Evolutionary conservation across 2,113 vertebrate species (phyloP).

Genomic region (Tichodroma muraria): DNA sequence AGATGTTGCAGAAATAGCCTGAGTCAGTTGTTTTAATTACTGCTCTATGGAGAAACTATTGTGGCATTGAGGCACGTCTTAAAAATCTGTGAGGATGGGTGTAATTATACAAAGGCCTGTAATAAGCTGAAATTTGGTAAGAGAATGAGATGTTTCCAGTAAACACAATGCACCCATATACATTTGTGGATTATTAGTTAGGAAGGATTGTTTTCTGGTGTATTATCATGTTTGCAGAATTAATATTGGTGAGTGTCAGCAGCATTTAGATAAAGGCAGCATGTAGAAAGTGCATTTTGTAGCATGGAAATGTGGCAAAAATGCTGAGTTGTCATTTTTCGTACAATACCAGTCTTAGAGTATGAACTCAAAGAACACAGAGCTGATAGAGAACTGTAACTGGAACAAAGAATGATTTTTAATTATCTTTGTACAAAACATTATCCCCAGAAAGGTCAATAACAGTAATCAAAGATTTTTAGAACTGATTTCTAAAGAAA

Average conservation of each 20-base stretch:
- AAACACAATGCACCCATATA: background rate
- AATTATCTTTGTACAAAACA: background rate
- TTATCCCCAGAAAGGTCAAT: background rate
- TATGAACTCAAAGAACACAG: background rate
- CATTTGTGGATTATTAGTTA: background rate
- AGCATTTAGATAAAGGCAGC: background rate
- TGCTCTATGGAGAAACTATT: background rate
- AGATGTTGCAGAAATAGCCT: background rate
- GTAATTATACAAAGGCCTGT: background rate
- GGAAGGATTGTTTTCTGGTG: background rate
- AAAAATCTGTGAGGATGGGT: background rate
- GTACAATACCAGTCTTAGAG: background rate
- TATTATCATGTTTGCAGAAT: background rate
- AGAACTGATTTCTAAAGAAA: background rate
- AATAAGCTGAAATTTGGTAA: background rate
- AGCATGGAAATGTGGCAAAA: background rate
- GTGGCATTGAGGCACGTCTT: background rate
- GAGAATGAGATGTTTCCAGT: background rate
- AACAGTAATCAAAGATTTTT: background rate
- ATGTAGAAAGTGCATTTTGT: background rate
- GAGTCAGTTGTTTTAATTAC: background rate
- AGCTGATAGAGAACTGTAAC: background rate
- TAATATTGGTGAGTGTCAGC: background rate
- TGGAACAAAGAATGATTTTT: background rate
- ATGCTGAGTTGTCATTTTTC: background rate